phyloP scores from a whole-genome alignment of 2,888 invertebrate genomes.

The Maniola hyperantus region DNA sequence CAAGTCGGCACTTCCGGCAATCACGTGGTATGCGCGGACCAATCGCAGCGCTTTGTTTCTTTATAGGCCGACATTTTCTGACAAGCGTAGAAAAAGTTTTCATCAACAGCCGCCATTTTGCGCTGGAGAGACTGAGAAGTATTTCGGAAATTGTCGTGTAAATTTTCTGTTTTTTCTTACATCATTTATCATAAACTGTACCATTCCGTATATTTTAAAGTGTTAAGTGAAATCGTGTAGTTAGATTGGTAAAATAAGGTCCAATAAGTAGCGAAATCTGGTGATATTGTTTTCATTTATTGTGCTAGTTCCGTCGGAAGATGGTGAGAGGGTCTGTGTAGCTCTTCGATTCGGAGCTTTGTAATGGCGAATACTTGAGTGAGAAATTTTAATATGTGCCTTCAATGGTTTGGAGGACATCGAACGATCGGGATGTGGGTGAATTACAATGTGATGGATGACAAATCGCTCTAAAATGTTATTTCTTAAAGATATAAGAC shows the following conservation, averaged over 20 bases:
- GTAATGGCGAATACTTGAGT: slow-evolving; percentile 91
- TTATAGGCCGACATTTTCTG: slow-evolving; percentile 87
- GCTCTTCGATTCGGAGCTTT: slow-evolving; percentile 87
- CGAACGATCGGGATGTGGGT: slow-evolving; percentile 87
- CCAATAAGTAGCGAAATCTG: slow-evolving; percentile 78
- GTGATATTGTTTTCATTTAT: slow-evolving; percentile 87
- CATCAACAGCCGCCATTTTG: slow-evolving; percentile 98
- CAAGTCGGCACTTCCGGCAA: slow-evolving; percentile 74
- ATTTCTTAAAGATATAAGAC: slow-evolving; percentile 79
- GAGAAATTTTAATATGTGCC: slow-evolving; percentile 88
- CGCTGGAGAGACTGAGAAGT: slow-evolving; percentile 90
- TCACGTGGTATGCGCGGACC: slow-evolving; percentile 75
- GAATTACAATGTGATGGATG: slow-evolving; percentile 81
- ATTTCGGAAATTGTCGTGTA: slow-evolving; percentile 88
- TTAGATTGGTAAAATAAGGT: slow-evolving; percentile 75
- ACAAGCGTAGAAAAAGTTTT: slow-evolving; percentile 97
- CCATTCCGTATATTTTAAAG: slow-evolving; percentile 84
- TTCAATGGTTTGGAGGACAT: slow-evolving; percentile 88
- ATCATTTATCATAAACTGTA: slow-evolving; percentile 81
- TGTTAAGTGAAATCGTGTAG: slow-evolving; percentile 80
- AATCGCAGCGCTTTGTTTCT: slow-evolving; percentile 69
- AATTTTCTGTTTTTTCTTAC: slow-evolving; percentile 85
- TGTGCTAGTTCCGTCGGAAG: slow-evolving; percentile 88
- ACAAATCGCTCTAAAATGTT: slow-evolving; percentile 81
- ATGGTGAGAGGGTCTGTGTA: slow-evolving; percentile 89